Evolutionary conservation across 2,113 vertebrate species (phyloP).

Genomic region (Eulacestoma nigropectus): DNA sequence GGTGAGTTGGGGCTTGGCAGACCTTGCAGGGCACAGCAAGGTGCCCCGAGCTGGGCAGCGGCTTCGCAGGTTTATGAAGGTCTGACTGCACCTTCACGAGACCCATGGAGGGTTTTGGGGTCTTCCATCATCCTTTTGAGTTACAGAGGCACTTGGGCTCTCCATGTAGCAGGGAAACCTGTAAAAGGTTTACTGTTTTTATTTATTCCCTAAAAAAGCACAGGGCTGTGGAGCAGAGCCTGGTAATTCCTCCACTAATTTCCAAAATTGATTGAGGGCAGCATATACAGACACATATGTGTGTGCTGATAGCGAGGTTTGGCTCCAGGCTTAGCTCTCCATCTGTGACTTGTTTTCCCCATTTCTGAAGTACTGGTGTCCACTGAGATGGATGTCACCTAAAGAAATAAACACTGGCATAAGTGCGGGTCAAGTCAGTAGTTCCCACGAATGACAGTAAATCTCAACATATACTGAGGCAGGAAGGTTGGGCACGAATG

Average conservation of each 20-base stretch:
- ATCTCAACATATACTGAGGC: not conserved
- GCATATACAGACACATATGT: fast-evolving
- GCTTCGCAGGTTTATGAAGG: not conserved
- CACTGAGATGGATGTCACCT: not conserved
- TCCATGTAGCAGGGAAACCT: not conserved
- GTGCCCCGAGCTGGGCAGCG: fast-evolving
- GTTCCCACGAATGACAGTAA: not conserved
- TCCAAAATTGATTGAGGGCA: not conserved
- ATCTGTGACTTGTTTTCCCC: not conserved
- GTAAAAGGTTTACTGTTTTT: not conserved
- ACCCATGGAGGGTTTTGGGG: not conserved
- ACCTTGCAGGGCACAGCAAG: not conserved
- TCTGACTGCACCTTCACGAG: not conserved
- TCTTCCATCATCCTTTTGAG: not conserved
- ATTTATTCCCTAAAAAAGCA: not conserved
- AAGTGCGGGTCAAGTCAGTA: not conserved
- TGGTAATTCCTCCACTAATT: not conserved
- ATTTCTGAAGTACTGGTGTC: not conserved
- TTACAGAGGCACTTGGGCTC: fast-evolving
- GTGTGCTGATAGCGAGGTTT: not conserved
- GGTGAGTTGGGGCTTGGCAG: fast-evolving
- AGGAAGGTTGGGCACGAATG: not conserved
- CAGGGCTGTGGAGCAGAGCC: not conserved
- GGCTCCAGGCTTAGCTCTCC: not conserved
- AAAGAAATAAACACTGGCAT: not conserved